A percentile compares a stretch with the other conserved stretches of the same genome.
Evolutionary conservation across 2,113 vertebrate genomes (phyloP).

Genomic region (Sardina pilchardus): DNA sequence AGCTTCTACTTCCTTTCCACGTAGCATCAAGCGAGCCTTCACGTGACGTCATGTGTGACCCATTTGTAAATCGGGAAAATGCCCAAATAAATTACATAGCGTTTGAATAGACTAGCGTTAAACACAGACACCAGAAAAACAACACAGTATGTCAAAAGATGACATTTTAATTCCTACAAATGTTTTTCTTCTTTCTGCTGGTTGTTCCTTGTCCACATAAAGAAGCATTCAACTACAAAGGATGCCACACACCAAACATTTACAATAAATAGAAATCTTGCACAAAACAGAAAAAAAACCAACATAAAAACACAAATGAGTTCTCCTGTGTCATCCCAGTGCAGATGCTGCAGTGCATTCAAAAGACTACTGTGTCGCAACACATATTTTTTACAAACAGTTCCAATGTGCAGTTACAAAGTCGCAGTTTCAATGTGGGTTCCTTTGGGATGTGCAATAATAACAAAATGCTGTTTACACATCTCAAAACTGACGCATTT

Average conservation of each 20-base stretch:
- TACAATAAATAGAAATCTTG: not conserved
- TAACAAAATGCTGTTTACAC: not conserved
- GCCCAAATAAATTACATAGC: not conserved
- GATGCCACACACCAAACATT: not conserved
- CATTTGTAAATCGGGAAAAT: no score
- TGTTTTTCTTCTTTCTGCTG: not conserved
- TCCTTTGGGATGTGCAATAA: not conserved
- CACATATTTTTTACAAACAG: not conserved
- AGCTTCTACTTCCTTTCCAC: constrained; percentile 71
- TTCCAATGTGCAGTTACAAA: not conserved
- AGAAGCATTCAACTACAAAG: not conserved
- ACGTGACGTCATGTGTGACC: constrained; percentile 26
- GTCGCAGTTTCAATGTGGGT: not conserved
- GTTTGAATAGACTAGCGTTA: not conserved
- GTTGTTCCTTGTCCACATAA: not conserved
- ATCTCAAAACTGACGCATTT: not conserved
- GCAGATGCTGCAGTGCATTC: constrained; percentile 2
- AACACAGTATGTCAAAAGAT: not conserved
- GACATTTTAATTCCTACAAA: not conserved
- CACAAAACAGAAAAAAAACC: not conserved
- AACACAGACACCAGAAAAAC: not conserved
- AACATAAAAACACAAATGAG: not conserved
- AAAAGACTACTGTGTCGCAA: not conserved
- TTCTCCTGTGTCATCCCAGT: not conserved
- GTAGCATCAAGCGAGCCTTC: constrained; percentile 63